Percentiles rank a stretch among this genome's conserved stretches.
phyloP scores from a whole-genome alignment of 2,797 vertebrate species.

The Hippoglossus hippoglossus region DNA sequence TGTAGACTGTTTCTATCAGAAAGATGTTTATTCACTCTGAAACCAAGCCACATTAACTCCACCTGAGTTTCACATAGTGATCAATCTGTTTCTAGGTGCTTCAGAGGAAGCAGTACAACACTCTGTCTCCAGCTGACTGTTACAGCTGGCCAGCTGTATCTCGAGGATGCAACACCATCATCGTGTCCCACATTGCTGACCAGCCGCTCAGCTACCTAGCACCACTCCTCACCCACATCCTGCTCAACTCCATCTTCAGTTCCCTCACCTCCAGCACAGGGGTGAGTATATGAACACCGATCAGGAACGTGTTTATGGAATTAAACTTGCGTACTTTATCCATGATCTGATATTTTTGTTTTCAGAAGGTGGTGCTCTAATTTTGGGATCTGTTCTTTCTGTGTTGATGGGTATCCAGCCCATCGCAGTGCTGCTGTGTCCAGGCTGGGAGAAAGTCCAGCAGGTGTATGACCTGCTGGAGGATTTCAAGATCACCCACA shows the following conservation, averaged over 20 bases:
- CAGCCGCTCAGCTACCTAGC: conserved; percentile 89
- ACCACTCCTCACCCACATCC: conserved; percentile 88
- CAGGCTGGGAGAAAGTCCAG: conserved; percentile 90
- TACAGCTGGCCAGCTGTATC: conserved; percentile 91
- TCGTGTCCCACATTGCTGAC: conserved; percentile 82
- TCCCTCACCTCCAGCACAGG: conserved; percentile 76
- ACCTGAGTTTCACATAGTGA: not conserved
- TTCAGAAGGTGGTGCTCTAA: not conserved
- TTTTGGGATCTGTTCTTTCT: not conserved
- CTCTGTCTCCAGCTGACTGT: conserved; percentile 81
- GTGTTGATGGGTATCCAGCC: conserved; percentile 80
- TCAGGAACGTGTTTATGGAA: not conserved
- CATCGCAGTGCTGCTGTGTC: conserved; percentile 90
- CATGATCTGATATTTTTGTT: too few relatives aligned
- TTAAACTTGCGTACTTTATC: not conserved
- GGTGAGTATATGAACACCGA: conserved; percentile 76
- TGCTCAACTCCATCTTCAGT: conserved; percentile 74
- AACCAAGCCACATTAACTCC: too few relatives aligned
- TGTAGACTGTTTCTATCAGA: too few relatives aligned
- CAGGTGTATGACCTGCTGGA: conserved; percentile 85
- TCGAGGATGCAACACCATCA: conserved; percentile 85
- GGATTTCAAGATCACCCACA: conserved; percentile 61
- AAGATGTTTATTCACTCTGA: too few relatives aligned
- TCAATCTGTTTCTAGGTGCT: conserved; percentile 78
- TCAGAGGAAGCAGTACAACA: conserved; percentile 59